These are phyloP conservation scores for Pocillopora verrucosa DNA, from an alignment of 64 coral and sea anemone genomes.

Conservation along the genomic window DNA sequence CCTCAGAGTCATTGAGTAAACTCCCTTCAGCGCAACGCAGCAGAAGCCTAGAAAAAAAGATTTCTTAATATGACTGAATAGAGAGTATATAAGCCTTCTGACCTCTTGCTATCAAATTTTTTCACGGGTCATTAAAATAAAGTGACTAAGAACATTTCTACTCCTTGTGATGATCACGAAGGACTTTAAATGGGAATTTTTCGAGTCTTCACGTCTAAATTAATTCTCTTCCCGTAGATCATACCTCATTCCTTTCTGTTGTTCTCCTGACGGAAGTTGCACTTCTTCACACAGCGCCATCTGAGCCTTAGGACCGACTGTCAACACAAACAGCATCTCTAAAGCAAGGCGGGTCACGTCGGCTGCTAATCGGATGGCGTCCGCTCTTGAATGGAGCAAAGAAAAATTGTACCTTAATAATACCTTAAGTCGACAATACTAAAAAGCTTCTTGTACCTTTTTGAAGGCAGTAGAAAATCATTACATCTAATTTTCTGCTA, in stretches of 20 bases:
- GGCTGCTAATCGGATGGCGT: slow-evolving; percentile 8
- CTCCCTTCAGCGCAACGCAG: slow-evolving; percentile 90
- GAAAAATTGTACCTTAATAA: too few relatives aligned
- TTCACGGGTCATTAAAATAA: too few relatives aligned
- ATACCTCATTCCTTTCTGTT: slow-evolving; percentile 79
- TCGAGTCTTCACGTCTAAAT: neutral
- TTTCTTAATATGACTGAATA: too few relatives aligned
- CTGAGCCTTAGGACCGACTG: slow-evolving; percentile 73
- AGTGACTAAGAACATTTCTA: too few relatives aligned
- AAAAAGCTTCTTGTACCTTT: too few relatives aligned
- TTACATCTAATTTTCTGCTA: too few relatives aligned
- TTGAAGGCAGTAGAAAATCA: too few relatives aligned
- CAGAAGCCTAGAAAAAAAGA: slow-evolving; percentile 53
- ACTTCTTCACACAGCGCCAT: slow-evolving; percentile 80
- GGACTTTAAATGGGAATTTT: neutral
- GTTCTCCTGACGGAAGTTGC: slow-evolving; percentile 64
- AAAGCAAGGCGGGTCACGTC: slow-evolving; percentile 88
- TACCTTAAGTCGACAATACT: too few relatives aligned
- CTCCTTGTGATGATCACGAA: neutral
- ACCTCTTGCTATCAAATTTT: too few relatives aligned
- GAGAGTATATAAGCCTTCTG: too few relatives aligned
- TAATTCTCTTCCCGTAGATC: neutral
- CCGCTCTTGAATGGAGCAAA: neutral
- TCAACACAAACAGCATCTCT: slow-evolving; percentile 84
- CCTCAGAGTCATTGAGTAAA: slow-evolving; percentile 76